These are phyloP conservation scores for Loripinus fragilis DNA, from an alignment of 2,888 invertebrate genomes.

Conservation along the genomic window DNA sequence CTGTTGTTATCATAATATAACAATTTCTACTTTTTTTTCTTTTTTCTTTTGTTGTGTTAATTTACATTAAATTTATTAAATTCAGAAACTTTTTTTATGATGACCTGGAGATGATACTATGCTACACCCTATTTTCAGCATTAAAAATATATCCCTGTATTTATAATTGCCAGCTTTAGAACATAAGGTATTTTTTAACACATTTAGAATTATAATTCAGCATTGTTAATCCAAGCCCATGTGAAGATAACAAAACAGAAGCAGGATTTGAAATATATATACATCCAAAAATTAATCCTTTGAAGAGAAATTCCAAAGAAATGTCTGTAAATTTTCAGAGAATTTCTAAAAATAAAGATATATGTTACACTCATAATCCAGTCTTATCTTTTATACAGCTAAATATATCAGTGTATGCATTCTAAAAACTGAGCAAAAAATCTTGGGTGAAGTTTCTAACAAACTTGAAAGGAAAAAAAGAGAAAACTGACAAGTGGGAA, in stretches of 20 bases:
- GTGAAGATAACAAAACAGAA: not conserved
- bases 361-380: not conserved
- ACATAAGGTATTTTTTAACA: too few species aligned
- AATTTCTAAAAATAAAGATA: slow-evolving; percentile 11
- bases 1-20: too few species aligned
- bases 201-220: too few species aligned
- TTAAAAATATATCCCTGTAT: too few species aligned
- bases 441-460: not conserved
- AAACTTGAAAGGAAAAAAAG: not conserved
- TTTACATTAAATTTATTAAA: too few species aligned
- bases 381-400: slow-evolving; percentile 4
- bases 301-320: slow-evolving; percentile 7
- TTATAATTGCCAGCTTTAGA: too few species aligned
- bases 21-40: too few species aligned
- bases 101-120: too few species aligned
- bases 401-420: not conserved
- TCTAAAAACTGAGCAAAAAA: not conserved
- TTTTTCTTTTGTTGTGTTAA: too few species aligned
- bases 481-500: not conserved
- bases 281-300: slow-evolving; percentile 13
- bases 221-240: not conserved
- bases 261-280: not conserved
- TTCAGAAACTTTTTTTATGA: too few species aligned
- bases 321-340: slow-evolving; percentile 10
- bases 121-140: too few species aligned